Base-by-base conservation (phyloP, 2,113 vertebrate species). In the Leiothrix lutea region DNA sequence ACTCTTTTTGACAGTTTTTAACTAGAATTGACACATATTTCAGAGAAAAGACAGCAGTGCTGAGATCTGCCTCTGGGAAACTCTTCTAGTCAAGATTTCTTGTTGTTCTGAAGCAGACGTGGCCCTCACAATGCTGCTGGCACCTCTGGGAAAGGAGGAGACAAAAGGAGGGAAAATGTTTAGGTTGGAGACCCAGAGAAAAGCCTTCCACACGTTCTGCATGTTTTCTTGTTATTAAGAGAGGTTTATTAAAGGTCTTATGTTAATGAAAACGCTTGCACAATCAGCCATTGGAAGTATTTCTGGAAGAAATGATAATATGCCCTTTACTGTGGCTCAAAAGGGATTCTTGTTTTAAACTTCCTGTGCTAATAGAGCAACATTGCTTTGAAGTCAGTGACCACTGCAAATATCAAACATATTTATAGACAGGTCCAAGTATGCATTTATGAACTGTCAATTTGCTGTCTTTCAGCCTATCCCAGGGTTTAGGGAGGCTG, bases 301-400 rank as follows among this genome's bases (percentile, higher is more conserved):
- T 92, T 94, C 79, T 90, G 91, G 77, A 92, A 90, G 62, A 69
- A 96, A 96, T 95, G 17, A 85, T 85, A 95, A 95, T 86, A 75
- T 58, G 75, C 66, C 93, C 94, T 97, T 96, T 94, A 23, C 61
- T 35, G 51, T 24, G 54, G 42, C 86, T 96, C 64, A 57, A 5
- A 92, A 94, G 81, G 65, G 72, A 74, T 96, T 86, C 61, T 70
- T 70, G 33, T 62, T 96, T 84, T 73, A 91, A 96, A 88, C 72
- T 71, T 65, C 12, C 9, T 19, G 31, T 84, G 79, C 64, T 94
- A 77, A 92, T 62, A 75, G 35, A 80, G 38, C 71, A 92, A 26
- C 81, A 40, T 53, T 65, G 25, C 45, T 95, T 47, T 86, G 53
- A 88, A 95, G 78, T 47, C 74, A 65, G 48, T 84, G 88, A 80